Evolutionary conservation across 2,113 vertebrate genomes (phyloP).

Genomic region (Actinemys pallida): DNA sequence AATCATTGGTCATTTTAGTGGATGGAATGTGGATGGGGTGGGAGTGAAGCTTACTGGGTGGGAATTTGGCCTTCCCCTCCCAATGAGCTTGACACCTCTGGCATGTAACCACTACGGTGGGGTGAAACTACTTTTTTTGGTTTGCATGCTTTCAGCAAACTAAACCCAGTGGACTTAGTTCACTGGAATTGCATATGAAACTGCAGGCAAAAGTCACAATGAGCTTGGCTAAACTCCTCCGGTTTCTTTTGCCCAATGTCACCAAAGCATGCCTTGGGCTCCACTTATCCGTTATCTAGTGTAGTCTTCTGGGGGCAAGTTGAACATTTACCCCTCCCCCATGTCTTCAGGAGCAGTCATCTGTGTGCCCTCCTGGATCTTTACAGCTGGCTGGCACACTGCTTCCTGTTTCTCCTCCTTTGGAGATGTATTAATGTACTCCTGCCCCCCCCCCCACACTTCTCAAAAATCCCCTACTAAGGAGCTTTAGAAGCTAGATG

Average conservation of each 20-base stretch:
- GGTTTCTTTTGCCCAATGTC: background rate
- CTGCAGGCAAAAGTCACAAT: background rate
- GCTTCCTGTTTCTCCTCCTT: background rate
- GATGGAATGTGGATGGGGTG: background rate
- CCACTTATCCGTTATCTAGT: background rate
- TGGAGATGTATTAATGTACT: background rate
- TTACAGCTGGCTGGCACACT: background rate
- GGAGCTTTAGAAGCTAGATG: background rate
- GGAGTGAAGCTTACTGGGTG: background rate
- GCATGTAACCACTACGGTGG: background rate
- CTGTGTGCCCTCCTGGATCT: background rate
- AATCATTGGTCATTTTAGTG: background rate
- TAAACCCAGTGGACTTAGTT: background rate
- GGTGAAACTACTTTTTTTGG: background rate
- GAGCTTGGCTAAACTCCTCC: background rate
- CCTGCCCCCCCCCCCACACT: background rate
- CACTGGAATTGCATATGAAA: background rate
- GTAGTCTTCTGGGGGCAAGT: background rate
- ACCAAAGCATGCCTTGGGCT: background rate
- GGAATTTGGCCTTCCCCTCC: background rate
- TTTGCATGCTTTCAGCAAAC: background rate
- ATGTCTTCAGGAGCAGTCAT: background rate
- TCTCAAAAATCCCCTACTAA: background rate
- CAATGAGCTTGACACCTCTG: background rate
- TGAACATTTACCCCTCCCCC: background rate